These are phyloP conservation scores for Zaprionus gabonicus DNA, from an alignment of 1,140 invertebrate species.

Conservation along the genomic window DNA sequence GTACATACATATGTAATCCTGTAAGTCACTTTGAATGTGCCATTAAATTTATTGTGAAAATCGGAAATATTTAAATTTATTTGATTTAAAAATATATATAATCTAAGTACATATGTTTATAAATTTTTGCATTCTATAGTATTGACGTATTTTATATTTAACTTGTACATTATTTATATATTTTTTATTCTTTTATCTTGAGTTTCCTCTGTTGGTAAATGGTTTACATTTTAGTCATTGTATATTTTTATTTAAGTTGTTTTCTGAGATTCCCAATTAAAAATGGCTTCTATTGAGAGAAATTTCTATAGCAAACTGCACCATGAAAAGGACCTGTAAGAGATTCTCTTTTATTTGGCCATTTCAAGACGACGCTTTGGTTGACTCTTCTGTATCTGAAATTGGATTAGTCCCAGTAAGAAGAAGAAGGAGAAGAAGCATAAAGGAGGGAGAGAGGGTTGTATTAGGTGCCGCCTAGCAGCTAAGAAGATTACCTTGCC, in stretches of 20 bases:
- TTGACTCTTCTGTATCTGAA: constrained; percentile 12
- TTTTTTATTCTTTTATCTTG: not conserved
- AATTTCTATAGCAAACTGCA: not conserved
- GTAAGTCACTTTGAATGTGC: not conserved
- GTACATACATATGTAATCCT: not conserved
- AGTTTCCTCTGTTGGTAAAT: not conserved
- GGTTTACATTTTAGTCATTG: not conserved
- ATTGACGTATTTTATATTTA: not conserved
- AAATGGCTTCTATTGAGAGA: not conserved
- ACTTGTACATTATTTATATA: not conserved
- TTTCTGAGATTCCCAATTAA: not conserved
- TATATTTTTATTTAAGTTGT: not conserved
- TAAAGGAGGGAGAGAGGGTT: not conserved
- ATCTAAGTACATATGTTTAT: not conserved
- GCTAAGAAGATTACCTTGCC: constrained; percentile 33
- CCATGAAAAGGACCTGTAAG: not conserved
- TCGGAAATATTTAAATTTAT: not conserved
- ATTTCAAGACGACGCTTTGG: not conserved
- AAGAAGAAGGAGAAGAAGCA: not conserved
- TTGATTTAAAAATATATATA: not conserved
- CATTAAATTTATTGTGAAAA: not conserved
- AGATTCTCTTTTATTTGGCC: not conserved
- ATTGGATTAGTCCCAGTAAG: not conserved
- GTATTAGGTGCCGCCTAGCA: not conserved
- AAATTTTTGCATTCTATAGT: not conserved